Conservation (phyloP, 2,113 vertebrate genomes). For the Limanda limanda region DNA sequence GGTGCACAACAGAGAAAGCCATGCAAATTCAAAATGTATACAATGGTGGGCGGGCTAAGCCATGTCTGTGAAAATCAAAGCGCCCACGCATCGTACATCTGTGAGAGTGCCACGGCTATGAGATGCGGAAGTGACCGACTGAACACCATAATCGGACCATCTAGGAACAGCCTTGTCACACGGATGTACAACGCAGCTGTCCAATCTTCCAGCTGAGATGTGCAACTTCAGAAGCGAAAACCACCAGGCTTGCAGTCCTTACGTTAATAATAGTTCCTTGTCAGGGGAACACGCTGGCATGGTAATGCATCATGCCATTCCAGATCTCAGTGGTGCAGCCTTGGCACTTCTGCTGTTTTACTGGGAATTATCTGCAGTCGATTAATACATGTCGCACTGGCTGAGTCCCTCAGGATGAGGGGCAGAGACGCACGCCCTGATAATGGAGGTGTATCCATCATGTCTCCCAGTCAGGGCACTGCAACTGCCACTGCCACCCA, state of each 20-base stretch:
- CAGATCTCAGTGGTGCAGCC: slow-evolving; percentile 41
- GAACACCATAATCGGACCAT: slow-evolving; percentile 33
- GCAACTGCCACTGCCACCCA: slow-evolving; percentile 52
- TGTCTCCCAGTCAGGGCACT: slow-evolving; percentile 59
- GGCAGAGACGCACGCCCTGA: slow-evolving; percentile 61
- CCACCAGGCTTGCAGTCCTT: slow-evolving; percentile 38
- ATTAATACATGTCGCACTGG: slow-evolving; percentile 73
- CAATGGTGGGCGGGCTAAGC: too few relatives aligned
- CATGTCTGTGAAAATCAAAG: background rate
- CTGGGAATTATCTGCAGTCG: slow-evolving; percentile 72
- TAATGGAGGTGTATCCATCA: slow-evolving; percentile 78
- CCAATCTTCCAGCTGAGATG: slow-evolving; percentile 38
- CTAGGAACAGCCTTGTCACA: slow-evolving; percentile 22
- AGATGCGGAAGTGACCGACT: background rate
- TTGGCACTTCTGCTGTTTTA: slow-evolving; percentile 61
- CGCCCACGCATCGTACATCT: background rate
- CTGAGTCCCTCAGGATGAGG: slow-evolving; percentile 50
- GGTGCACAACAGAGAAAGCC: background rate
- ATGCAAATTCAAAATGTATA: background rate
- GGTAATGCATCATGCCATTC: slow-evolving; percentile 67
- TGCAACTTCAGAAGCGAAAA: slow-evolving; percentile 54
- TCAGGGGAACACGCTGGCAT: slow-evolving; percentile 48
- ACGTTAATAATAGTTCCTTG: slow-evolving; percentile 51
- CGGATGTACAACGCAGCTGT: slow-evolving; percentile 26
- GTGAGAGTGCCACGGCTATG: background rate